Percentiles rank a stretch among this genome's conserved stretches.
phyloP scores from a whole-genome alignment of 2,113 vertebrate species.

The Athene cunicularia region DNA sequence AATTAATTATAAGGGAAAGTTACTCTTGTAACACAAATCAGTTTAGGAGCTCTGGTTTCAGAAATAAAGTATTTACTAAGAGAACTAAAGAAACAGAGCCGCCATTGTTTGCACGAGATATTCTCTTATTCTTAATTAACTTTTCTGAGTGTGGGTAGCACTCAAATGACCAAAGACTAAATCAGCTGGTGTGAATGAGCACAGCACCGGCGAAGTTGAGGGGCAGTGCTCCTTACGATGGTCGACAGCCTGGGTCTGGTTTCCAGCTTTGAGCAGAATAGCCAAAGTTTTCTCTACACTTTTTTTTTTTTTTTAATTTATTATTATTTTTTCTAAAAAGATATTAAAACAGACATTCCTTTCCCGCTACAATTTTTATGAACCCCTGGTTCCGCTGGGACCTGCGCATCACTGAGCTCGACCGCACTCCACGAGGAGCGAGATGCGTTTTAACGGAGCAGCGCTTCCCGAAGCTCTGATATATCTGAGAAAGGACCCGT shows the following conservation, averaged over 20 bases:
- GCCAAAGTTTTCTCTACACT: neutral
- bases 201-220: neutral
- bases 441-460: fast-evolving
- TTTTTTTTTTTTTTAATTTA: neutral
- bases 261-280: neutral
- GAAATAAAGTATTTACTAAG: constrained; percentile 18
- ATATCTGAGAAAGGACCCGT: neutral
- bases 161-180: neutral
- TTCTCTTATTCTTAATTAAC: constrained; percentile 62
- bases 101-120: neutral
- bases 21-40: constrained; percentile 34
- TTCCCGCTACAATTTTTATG: neutral
- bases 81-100: neutral
- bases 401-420: neutral
- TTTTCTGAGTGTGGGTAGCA: neutral
- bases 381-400: neutral
- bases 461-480: fast-evolving
- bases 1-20: constrained; percentile 69
- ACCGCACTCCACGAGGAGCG: fast-evolving
- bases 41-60: constrained; percentile 50
- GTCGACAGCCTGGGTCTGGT: neutral
- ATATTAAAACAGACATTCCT: neutral
- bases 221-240: neutral
- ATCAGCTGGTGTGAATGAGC: neutral
- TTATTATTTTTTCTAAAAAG: neutral